Evolutionary conservation across 1,140 invertebrate genomes (phyloP).

Genomic region (Acyrthosiphon pisum): DNA sequence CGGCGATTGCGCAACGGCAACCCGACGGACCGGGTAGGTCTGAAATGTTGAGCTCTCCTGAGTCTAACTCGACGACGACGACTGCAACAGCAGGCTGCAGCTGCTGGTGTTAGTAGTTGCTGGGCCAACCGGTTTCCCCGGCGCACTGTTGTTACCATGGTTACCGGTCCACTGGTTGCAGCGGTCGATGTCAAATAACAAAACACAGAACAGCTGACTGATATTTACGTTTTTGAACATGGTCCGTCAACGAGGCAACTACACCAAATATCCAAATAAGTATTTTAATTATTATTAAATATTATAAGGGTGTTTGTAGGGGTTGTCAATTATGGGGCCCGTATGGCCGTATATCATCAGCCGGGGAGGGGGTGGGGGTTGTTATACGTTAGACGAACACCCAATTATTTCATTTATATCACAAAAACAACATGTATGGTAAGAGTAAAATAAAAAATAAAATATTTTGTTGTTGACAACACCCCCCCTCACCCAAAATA

Average conservation of each 20-base stretch:
- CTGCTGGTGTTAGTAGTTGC: neutral
- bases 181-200: conserved; percentile 37
- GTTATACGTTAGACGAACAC: no score
- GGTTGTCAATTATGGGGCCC: no score
- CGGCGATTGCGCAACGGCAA: neutral
- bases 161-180: conserved; percentile 30
- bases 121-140: conserved; percentile 17
- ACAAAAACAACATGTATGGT: no score
- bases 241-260: neutral
- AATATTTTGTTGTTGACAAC: no score
- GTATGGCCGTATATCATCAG: no score
- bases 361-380: no score
- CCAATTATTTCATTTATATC: no score
- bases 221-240: conserved; percentile 37
- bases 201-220: conserved; percentile 53
- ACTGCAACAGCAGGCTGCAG: neutral
- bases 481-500: no score
- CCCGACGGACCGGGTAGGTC: neutral
- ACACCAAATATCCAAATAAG: neutral
- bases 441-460: no score
- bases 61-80: neutral
- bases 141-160: conserved; percentile 54
- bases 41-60: neutral
- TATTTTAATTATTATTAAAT: neutral
- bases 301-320: no score